phyloP scores from a whole-genome alignment of 1,140 invertebrate genomes.

The Holcopasites calliopsidis region DNA sequence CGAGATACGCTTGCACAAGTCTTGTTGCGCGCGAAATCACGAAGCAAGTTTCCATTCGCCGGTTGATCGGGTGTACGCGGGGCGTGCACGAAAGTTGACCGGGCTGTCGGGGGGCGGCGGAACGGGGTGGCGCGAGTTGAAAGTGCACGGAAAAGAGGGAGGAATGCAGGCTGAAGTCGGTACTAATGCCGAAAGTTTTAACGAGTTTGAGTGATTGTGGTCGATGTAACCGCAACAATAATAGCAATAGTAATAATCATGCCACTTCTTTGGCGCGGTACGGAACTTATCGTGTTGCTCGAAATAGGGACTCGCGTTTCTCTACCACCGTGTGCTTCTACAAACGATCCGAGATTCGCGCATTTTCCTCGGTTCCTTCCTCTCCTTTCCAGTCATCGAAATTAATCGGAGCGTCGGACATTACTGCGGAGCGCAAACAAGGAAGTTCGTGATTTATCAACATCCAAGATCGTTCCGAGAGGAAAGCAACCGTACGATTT shows the following conservation, averaged over 20 bases:
- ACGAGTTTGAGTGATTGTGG: conserved; percentile 78
- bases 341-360: background rate
- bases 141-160: conserved; percentile 67
- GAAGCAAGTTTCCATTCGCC: conserved; percentile 39
- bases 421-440: background rate
- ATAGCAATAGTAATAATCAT: conserved; percentile 73
- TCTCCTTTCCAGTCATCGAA: too few relatives aligned
- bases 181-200: conserved; percentile 78
- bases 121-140: conserved; percentile 45
- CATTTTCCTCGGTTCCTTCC: background rate
- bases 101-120: background rate
- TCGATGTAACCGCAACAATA: conserved; percentile 78
- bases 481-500: conserved; percentile 34
- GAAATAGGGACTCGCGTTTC: conserved; percentile 25
- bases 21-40: conserved; percentile 3
- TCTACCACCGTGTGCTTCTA: conserved; percentile 8
- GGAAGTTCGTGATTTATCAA: conserved; percentile 48
- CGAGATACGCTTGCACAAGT: conserved; percentile 6
- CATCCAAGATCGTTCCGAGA: conserved; percentile 23
- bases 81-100: conserved; percentile 14
- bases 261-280: conserved; percentile 64
- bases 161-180: conserved; percentile 71
- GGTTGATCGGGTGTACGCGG: conserved; percentile 26
- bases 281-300: conserved; percentile 70
- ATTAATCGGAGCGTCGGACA: background rate